Base-by-base conservation (phyloP, 2,797 vertebrate genomes). In the Huso huso region DNA sequence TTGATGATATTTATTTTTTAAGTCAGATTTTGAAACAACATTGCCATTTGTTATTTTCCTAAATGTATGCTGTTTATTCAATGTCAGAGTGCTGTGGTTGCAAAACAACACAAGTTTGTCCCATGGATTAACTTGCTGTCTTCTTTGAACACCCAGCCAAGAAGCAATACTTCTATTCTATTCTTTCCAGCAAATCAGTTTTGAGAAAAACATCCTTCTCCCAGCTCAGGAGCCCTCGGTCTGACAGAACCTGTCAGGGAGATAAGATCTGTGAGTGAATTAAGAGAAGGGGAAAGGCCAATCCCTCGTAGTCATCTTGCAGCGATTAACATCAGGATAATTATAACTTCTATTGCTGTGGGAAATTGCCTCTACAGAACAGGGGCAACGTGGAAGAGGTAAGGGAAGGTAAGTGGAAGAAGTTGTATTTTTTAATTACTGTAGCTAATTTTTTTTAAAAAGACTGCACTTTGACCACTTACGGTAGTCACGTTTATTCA, bases 281-380 rank as follows among this genome's bases (percentile, higher is more conserved):
- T 79, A 81, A 79, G 78, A 71, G 69, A 69, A 81, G 79, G 81
- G 74, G 74, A 87, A 87, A 88, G 83, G 78, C 78, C 82, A 83
- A 74, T 76, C 77, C 78, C 80, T 83, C 62, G 69, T 72, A 80
- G 80, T 78, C 86, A 81, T 77, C 77, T 75, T 64, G 67, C 78
- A 79, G 71, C 10, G 71, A 88, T 90, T 90, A 87, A 83, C 85
- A 88, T 89, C 83, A 83, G 79, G 81, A 75, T 87, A 91, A 90
- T 89, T 84, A 82, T 76, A 81, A 83, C 82, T 83, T 86, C 83
- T 72, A 71, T 83, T 82, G 77, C 81, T 75, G 73, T 75, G 77
- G 81, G 74, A 87, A 82, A 88, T 70, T 77, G 74, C 75, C 68
- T 80, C 73, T 66, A 77, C 73, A 78, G 80, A 18, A 76, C 69